Conservation (phyloP, 2,888 invertebrate genomes). For the Exephanes ischioxanthus region DNA sequence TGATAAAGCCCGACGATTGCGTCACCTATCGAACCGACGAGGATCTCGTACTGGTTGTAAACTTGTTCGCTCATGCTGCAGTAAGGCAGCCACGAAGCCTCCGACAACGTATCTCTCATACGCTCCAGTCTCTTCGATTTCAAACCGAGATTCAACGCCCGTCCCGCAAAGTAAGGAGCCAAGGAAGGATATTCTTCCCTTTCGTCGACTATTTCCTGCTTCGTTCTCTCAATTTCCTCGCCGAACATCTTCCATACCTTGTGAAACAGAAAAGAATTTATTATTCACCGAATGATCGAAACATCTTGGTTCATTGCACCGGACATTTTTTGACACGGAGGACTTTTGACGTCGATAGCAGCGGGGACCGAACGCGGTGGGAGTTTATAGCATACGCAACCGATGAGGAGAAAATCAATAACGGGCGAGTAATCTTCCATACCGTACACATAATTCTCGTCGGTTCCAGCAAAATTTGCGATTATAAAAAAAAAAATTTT, state of each 20-base stretch:
- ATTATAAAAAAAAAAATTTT: neutral
- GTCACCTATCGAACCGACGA: slow-evolving; percentile 87
- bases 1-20: slow-evolving; percentile 86
- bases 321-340: neutral
- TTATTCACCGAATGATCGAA: neutral
- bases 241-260: slow-evolving; percentile 92
- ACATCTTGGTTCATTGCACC: neutral
- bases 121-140: slow-evolving; percentile 89
- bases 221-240: slow-evolving; percentile 90
- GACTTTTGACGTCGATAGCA: neutral
- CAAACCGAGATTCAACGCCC: slow-evolving; percentile 89
- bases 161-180: slow-evolving; percentile 91
- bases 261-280: neutral
- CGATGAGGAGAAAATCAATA: slow-evolving; percentile 12
- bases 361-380: neutral
- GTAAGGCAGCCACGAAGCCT: slow-evolving; percentile 92
- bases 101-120: slow-evolving; percentile 88
- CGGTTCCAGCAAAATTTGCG: neutral
- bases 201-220: slow-evolving; percentile 89
- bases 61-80: slow-evolving; percentile 91
- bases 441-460: neutral
- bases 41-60: slow-evolving; percentile 89
- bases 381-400: neutral
- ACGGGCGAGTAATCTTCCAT: neutral
- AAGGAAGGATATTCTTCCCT: slow-evolving; percentile 88